These are phyloP conservation scores for Petrolisthes cinctipes DNA, from an alignment of 2,888 invertebrate species.

Conservation along the genomic window DNA sequence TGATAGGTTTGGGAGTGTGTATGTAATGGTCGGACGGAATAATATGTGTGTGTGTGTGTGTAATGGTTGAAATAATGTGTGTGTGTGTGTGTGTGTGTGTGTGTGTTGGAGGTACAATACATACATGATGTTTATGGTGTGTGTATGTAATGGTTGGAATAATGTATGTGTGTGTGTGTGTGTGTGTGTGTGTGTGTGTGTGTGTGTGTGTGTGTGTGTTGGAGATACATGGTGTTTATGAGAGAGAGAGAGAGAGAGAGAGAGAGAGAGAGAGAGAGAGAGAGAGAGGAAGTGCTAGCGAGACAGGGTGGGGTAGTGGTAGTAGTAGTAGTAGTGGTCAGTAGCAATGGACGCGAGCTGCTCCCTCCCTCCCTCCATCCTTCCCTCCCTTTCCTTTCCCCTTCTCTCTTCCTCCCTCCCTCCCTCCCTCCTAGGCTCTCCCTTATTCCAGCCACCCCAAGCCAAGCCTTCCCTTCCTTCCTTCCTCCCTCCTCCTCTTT, in stretches of 20 bases:
- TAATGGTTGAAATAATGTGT: background rate
- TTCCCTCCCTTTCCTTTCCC: background rate
- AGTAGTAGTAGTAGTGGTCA: background rate
- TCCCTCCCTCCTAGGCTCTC: background rate
- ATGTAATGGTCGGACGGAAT: background rate
- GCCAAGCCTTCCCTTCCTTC: background rate
- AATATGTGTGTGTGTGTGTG: background rate
- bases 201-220: background rate
- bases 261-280: constrained; percentile 11
- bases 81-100: constrained; percentile 6
- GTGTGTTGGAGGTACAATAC: no score
- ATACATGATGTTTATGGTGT: no score
- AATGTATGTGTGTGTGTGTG: background rate
- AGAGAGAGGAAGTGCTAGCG: background rate
- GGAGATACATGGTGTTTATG: background rate
- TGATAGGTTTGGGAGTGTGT: background rate
- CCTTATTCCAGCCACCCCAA: background rate
- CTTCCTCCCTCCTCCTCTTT: background rate
- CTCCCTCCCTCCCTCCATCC: background rate
- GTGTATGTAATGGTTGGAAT: background rate
- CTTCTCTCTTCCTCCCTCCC: background rate
- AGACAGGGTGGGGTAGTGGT: background rate
- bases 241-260: constrained; percentile 6
- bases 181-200: background rate
- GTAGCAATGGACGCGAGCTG: background rate